Conservation (phyloP, 2,888 invertebrate species). For the Callinectes sapidus region DNA sequence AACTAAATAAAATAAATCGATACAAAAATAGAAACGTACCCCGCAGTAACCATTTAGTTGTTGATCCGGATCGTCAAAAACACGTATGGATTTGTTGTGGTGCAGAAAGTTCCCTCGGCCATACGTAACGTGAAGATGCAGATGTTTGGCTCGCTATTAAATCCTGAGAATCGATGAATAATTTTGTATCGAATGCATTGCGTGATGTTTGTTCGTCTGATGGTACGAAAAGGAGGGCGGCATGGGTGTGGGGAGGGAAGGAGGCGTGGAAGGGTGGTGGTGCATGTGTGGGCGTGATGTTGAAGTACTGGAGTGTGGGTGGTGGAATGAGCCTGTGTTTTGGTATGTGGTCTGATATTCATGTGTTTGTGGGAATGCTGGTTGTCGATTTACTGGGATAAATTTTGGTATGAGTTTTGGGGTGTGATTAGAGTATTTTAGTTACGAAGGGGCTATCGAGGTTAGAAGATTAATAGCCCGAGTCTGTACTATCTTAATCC, state of each 20-base stretch:
- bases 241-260: background rate
- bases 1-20: too few species aligned
- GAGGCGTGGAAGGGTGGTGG: background rate
- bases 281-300: background rate
- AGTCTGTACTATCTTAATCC: too few species aligned
- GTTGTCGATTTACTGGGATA: too few species aligned
- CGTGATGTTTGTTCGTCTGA: background rate
- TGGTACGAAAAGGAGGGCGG: background rate
- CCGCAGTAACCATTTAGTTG: too few species aligned
- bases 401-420: too few species aligned
- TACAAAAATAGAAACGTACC: too few species aligned
- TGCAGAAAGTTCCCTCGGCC: background rate
- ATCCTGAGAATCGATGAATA: background rate
- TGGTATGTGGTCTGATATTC: background rate
- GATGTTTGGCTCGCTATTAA: background rate
- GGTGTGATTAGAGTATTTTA: too few species aligned
- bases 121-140: background rate
- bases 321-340: background rate
- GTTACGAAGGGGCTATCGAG: too few species aligned
- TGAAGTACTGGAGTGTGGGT: background rate
- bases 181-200: background rate
- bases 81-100: background rate
- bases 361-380: background rate
- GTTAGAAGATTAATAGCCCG: too few species aligned
- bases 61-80: background rate